Evolutionary conservation across 1,140 invertebrate genomes (phyloP).

Genomic region (Brachionus paranguensis): DNA sequence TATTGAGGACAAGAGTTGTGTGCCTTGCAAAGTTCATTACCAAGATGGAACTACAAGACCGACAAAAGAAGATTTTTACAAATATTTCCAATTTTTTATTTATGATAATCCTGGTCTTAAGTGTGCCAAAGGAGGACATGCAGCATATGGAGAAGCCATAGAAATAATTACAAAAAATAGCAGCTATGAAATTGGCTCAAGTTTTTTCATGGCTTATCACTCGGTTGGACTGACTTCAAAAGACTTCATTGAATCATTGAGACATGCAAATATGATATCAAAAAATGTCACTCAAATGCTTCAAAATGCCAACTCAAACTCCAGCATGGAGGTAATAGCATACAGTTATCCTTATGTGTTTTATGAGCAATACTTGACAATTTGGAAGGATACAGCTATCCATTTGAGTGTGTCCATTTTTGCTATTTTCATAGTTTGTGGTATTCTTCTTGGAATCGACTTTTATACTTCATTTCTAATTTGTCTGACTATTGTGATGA

Average conservation of each 20-base stretch:
- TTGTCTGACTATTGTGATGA: constrained; percentile 69
- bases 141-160: constrained; percentile 34
- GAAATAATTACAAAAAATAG: background rate
- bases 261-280: constrained; percentile 67
- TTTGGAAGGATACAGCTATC: constrained; percentile 71
- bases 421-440: constrained; percentile 73
- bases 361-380: constrained; percentile 86
- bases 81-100: constrained; percentile 72
- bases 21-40: constrained; percentile 26
- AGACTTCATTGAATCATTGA: constrained; percentile 75
- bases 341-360: constrained; percentile 82
- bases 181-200: constrained; percentile 57
- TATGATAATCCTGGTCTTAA: constrained; percentile 68
- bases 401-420: constrained; percentile 69
- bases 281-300: constrained; percentile 69
- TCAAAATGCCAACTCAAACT: constrained; percentile 45
- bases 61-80: constrained; percentile 62
- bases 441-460: constrained; percentile 76
- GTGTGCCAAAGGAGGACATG: constrained; percentile 67
- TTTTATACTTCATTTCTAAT: constrained; percentile 72
- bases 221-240: constrained; percentile 67
- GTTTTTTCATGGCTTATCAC: constrained; percentile 84
- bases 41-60: constrained; percentile 46
- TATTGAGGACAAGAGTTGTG: constrained; percentile 23
- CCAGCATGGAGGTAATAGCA: constrained; percentile 44